These are phyloP conservation scores for Plotosus lineatus DNA, from an alignment of 2,113 vertebrate species.

Conservation along the genomic window DNA sequence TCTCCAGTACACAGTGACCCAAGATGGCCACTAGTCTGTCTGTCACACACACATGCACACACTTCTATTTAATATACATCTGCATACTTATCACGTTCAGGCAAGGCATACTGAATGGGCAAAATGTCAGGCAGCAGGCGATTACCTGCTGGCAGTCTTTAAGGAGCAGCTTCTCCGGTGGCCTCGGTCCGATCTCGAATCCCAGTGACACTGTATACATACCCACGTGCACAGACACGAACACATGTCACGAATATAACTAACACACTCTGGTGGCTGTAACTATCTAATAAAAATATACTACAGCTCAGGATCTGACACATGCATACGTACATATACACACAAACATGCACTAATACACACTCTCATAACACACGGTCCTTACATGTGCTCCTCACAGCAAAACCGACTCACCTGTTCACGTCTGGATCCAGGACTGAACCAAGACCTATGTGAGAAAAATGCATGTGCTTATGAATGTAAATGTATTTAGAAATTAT, in stretches of 20 bases:
- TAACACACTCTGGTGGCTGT: background rate
- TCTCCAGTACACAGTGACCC: conserved; percentile 95
- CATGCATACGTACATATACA: background rate
- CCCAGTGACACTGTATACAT: conserved; percentile 78
- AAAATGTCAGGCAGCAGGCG: background rate
- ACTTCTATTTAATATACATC: no score
- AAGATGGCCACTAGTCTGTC: conserved; percentile 95
- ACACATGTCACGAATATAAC: conserved; percentile 28
- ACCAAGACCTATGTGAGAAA: conserved; percentile 85
- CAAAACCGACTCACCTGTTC: conserved; percentile 78
- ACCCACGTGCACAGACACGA: conserved; percentile 13
- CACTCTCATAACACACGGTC: no score
- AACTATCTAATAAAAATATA: background rate
- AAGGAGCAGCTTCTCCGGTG: conserved; percentile 89
- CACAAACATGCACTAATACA: background rate
- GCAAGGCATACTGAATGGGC: background rate
- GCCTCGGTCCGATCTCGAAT: conserved; percentile 84
- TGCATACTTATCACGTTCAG: background rate
- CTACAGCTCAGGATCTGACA: background rate
- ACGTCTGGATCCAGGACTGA: conserved; percentile 84
- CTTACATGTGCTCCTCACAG: no score
- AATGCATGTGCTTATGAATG: no score
- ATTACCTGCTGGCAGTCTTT: conserved; percentile 92
- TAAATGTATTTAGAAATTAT: background rate
- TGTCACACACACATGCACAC: conserved; percentile 64